These are phyloP conservation scores for Sphenopsis melanotis DNA, from an alignment of 2,797 vertebrate species.

Conservation along the genomic window DNA sequence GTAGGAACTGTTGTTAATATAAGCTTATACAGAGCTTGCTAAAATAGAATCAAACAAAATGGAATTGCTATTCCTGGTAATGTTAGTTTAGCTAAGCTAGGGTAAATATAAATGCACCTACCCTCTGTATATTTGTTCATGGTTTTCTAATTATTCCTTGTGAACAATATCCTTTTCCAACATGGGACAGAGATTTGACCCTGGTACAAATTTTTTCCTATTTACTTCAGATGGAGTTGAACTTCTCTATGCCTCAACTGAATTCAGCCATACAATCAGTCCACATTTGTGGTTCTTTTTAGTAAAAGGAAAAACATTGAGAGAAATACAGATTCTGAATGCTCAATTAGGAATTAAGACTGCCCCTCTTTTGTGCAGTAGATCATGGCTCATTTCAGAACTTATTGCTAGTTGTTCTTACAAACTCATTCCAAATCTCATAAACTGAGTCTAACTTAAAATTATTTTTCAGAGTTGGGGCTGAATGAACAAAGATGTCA, in stretches of 20 bases:
- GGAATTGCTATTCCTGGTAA: neutral
- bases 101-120: constrained; percentile 7
- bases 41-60: constrained; percentile 32
- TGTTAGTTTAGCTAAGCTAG: neutral
- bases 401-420: neutral
- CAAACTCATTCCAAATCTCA: neutral
- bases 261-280: neutral
- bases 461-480: neutral
- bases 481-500: neutral
- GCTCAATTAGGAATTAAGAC: neutral
- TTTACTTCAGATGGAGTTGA: neutral
- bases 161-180: neutral
- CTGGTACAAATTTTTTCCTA: neutral
- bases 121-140: neutral
- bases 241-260: neutral
- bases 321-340: neutral
- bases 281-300: neutral
- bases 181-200: neutral
- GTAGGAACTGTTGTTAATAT: neutral
- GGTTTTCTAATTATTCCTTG: constrained; percentile 19
- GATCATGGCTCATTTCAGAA: neutral
- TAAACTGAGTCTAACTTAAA: neutral
- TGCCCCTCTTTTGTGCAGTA: neutral
- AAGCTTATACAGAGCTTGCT: neutral
- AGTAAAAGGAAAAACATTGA: neutral